These are phyloP conservation scores for Drosophila repleta DNA, from an alignment of 1,140 invertebrate species.

Conservation along the genomic window DNA sequence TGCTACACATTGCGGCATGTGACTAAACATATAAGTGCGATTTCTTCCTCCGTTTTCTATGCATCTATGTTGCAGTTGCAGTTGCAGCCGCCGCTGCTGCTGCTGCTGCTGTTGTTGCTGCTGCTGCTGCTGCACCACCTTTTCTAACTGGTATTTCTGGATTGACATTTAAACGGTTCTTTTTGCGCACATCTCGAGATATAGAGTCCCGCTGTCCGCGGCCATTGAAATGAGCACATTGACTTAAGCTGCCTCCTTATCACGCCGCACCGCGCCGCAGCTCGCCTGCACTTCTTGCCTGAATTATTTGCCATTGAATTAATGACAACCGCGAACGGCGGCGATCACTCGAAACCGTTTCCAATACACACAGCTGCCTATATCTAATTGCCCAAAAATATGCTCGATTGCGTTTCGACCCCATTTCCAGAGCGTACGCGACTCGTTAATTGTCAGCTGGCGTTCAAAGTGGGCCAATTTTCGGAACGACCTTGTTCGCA, in stretches of 20 bases:
- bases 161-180: slow-evolving; percentile 83
- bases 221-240: slow-evolving; percentile 78
- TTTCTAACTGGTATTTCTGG: slow-evolving; percentile 83
- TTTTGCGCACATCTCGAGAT: slow-evolving; percentile 78
- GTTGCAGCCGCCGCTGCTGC: slow-evolving; percentile 28
- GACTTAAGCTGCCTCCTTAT: slow-evolving; percentile 58
- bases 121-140: slow-evolving; percentile 55
- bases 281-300: slow-evolving; percentile 3
- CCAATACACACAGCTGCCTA: slow-evolving; percentile 1
- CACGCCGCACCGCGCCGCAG: slow-evolving; percentile 12
- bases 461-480: not conserved
- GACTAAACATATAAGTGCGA: slow-evolving; percentile 74
- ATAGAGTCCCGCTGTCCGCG: slow-evolving; percentile 50
- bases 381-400: slow-evolving; percentile 7
- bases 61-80: slow-evolving; percentile 12
- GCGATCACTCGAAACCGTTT: slow-evolving; percentile 8
- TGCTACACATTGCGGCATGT: slow-evolving; percentile 73
- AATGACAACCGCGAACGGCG: slow-evolving; percentile 9
- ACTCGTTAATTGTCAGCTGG: not conserved
- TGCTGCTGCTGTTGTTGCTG: slow-evolving; percentile 18
- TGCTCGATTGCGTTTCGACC: slow-evolving; percentile 5
- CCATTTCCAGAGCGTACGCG: not conserved
- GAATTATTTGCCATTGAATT: slow-evolving; percentile 16
- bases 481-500: not conserved
- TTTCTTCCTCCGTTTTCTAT: slow-evolving; percentile 65